Conservation (phyloP, 2,113 vertebrate species). For the Hydrochoerus hydrochaeris region DNA sequence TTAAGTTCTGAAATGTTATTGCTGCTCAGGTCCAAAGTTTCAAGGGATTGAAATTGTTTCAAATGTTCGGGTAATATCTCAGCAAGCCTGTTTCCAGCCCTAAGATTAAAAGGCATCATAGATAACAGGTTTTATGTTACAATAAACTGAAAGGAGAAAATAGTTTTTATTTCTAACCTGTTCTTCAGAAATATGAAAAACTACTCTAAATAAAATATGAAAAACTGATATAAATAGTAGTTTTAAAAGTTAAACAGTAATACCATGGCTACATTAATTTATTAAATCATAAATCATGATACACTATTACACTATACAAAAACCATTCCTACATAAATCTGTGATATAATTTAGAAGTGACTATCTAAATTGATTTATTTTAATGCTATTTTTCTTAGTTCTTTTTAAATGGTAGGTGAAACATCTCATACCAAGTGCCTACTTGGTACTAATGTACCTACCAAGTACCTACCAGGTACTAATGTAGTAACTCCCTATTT, state of each 20-base stretch:
- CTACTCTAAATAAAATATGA: not conserved
- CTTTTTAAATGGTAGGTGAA: not conserved
- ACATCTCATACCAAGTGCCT: not conserved
- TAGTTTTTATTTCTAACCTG: not conserved
- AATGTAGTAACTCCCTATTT: not conserved
- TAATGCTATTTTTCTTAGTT: not conserved
- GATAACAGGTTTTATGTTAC: not conserved
- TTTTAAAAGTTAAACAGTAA: not conserved
- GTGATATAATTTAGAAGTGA: not conserved
- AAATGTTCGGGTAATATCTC: constrained; percentile 89
- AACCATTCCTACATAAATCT: not conserved
- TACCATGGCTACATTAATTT: not conserved
- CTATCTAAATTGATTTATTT: not conserved
- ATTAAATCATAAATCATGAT: not conserved
- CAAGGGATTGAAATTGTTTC: constrained; percentile 89
- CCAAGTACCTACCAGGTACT: not conserved
- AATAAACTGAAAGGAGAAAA: not conserved
- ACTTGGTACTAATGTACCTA: too few species aligned
- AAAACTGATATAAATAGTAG: not conserved
- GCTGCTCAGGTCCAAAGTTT: constrained; percentile 96
- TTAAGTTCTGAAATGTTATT: constrained; percentile 93
- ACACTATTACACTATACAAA: not conserved
- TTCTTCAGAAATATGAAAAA: constrained; percentile 30
- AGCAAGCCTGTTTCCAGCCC: constrained; percentile 94
- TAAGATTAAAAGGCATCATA: constrained; percentile 85